Percentiles rank a stretch among this genome's conserved stretches.
Evolutionary conservation across 2,113 vertebrate genomes (phyloP).

Genomic region (Dendropsophus ebraccatus): DNA sequence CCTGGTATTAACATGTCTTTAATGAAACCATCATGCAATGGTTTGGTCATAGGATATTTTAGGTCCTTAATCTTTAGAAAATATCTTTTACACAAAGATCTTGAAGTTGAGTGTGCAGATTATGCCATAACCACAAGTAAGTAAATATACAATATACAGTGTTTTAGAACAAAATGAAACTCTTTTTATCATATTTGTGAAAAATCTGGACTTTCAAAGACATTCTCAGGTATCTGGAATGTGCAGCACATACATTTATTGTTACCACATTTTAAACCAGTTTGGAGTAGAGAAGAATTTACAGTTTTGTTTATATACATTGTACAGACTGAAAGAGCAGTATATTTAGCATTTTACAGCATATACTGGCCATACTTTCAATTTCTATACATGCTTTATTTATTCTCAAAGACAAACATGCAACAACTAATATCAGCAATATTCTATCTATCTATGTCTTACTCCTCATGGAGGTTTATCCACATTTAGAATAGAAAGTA

Average conservation of each 20-base stretch:
- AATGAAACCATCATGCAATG: conserved; percentile 53
- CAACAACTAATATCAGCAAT: neutral
- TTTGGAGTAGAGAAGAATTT: conserved; percentile 6
- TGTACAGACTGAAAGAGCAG: neutral
- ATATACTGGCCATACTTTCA: neutral
- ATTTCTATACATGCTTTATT: neutral
- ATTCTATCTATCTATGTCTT: neutral
- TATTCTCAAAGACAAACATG: neutral
- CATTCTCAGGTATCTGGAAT: conserved; percentile 52
- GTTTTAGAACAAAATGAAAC: conserved; percentile 46
- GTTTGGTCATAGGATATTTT: conserved; percentile 46
- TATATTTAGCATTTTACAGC: conserved; percentile 14
- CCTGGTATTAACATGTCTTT: conserved; percentile 39
- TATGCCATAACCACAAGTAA: conserved; percentile 55
- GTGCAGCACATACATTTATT: conserved; percentile 48
- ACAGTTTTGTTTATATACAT: conserved; percentile 27
- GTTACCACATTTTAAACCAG: conserved; percentile 42
- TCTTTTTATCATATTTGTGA: conserved; percentile 50
- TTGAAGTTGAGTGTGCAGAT: conserved; percentile 38
- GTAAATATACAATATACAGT: conserved; percentile 57
- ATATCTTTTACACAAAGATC: conserved; percentile 46
- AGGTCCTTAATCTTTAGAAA: conserved; percentile 49
- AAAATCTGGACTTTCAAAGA: conserved; percentile 40
- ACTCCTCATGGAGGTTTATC: neutral
- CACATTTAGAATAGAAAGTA: neutral